These are phyloP conservation scores for Drosophila anceps DNA, from an alignment of 2,888 invertebrate genomes.

Conservation along the genomic window DNA sequence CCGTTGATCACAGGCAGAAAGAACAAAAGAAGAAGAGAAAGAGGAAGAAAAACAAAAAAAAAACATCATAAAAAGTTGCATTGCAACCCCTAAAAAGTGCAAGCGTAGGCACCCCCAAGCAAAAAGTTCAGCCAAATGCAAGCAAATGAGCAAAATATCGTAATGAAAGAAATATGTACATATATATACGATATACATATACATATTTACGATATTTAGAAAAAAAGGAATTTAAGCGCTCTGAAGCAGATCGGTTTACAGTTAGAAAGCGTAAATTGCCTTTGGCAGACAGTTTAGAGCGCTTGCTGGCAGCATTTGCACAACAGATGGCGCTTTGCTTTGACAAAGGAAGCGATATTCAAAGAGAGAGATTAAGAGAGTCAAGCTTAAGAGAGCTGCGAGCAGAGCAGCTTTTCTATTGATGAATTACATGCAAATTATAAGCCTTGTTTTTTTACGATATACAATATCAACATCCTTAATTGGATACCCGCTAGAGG, in stretches of 20 bases:
- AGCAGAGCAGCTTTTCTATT: not conserved
- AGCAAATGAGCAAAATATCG: not conserved
- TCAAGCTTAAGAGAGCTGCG: not conserved
- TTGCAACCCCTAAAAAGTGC: slow-evolving; percentile 46
- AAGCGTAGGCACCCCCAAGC: slow-evolving; percentile 19
- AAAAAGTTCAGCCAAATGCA: slow-evolving; percentile 3
- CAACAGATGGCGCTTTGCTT: not conserved
- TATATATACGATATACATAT: not conserved
- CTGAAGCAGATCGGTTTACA: not conserved
- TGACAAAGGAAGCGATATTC: not conserved
- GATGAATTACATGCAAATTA: not conserved
- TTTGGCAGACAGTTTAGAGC: not conserved
- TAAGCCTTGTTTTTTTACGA: not conserved
- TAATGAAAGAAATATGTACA: not conserved
- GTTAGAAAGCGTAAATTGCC: not conserved
- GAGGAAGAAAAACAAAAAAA: slow-evolving; percentile 1
- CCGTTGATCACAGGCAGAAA: slow-evolving; percentile 49
- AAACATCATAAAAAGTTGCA: slow-evolving; percentile 22
- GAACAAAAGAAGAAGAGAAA: slow-evolving; percentile 29
- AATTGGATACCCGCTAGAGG: slow-evolving; percentile 39
- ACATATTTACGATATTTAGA: not conserved
- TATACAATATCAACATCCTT: slow-evolving; percentile 9
- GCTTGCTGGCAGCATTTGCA: not conserved
- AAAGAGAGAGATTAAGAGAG: not conserved
- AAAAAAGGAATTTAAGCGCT: not conserved